Percentiles rank a stretch among this genome's conserved stretches.
phyloP scores from a whole-genome alignment of 53 echinoderm and acorn worm species.

The Holothuria leucospilota region DNA sequence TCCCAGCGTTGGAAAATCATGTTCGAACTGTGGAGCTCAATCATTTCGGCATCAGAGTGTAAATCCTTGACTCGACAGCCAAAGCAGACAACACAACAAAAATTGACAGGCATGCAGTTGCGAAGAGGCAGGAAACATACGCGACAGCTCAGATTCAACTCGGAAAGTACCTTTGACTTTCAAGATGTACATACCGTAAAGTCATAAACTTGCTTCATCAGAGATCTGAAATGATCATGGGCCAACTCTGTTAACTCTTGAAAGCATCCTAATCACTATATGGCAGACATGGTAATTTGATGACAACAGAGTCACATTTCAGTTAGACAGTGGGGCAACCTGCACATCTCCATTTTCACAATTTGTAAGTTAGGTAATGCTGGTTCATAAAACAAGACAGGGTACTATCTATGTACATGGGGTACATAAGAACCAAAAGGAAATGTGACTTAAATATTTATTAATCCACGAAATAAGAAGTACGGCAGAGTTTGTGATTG shows the following conservation, averaged over 20 bases:
- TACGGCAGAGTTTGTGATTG: constrained; percentile 50
- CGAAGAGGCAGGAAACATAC: neutral
- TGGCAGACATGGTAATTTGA: constrained; percentile 43
- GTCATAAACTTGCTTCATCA: constrained; percentile 9
- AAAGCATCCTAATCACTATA: constrained; percentile 16
- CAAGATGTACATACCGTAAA: constrained; percentile 29
- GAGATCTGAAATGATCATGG: neutral
- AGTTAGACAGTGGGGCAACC: constrained; percentile 70
- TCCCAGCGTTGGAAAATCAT: constrained; percentile 54
- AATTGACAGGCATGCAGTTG: neutral
- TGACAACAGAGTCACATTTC: constrained; percentile 53
- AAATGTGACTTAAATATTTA: constrained; percentile 53
- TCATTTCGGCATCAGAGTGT: too few species aligned
- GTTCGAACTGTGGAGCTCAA: constrained; percentile 43
- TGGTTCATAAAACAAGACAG: constrained; percentile 32
- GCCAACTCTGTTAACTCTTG: constrained; percentile 1
- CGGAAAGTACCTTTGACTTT: constrained; percentile 3
- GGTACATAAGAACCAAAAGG: constrained; percentile 53
- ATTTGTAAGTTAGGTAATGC: constrained; percentile 33
- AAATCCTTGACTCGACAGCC: neutral
- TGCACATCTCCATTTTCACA: constrained; percentile 54
- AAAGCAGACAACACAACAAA: neutral
- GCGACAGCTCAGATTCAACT: neutral
- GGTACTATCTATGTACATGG: constrained; percentile 53
- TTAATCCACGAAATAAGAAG: constrained; percentile 52